Percentiles rank a stretch among this genome's conserved stretches.
These are phyloP conservation scores for Bubo bubo DNA, from an alignment of 2,113 vertebrate species.

Conservation along the genomic window DNA sequence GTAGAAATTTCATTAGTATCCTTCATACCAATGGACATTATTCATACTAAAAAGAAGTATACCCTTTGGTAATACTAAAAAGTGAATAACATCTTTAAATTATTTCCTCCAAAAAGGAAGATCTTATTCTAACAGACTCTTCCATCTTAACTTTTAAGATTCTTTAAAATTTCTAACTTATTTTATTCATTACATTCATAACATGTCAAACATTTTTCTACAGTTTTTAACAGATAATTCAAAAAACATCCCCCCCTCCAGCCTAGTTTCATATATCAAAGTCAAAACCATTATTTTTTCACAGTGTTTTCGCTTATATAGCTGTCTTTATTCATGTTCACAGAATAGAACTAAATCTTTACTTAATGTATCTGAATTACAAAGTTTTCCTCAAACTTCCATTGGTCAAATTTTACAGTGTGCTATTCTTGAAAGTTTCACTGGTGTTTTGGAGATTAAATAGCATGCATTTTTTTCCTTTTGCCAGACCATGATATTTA, in stretches of 20 bases:
- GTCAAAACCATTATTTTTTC: background rate
- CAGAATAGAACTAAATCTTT: background rate
- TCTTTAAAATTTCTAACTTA: background rate
- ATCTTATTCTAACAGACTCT: background rate
- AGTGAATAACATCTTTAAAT: background rate
- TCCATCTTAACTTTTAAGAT: background rate
- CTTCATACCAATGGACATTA: background rate
- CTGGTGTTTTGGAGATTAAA: background rate
- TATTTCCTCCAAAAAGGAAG: background rate
- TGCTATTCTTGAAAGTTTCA: background rate
- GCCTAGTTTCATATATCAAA: background rate
- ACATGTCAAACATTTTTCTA: background rate
- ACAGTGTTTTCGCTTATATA: background rate
- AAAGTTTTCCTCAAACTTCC: background rate
- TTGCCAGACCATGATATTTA: background rate
- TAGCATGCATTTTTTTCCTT: background rate
- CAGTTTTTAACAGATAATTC: background rate
- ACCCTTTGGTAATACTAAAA: background rate
- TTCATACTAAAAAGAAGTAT: background rate
- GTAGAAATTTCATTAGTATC: background rate
- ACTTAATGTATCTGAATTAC: background rate
- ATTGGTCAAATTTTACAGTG: background rate
- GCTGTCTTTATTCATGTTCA: background rate
- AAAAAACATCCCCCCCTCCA: accelerated
- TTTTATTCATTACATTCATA: background rate